Evolutionary conservation across 1,140 invertebrate genomes (phyloP).

Genomic region (Tribolium madens): DNA sequence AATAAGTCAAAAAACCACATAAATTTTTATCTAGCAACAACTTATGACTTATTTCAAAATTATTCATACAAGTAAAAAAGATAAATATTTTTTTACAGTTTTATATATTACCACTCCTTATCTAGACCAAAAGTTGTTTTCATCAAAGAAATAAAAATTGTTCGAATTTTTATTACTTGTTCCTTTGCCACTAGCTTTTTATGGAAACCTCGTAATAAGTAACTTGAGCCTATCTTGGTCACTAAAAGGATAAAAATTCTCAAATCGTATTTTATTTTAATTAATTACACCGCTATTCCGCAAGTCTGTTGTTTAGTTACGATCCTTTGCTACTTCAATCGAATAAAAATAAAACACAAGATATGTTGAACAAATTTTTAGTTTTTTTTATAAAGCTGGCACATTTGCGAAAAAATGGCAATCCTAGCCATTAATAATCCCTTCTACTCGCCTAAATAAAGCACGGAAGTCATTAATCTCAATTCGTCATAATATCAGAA

Average conservation of each 20-base stretch:
- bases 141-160: constrained; percentile 1
- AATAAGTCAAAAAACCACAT: neutral
- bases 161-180: constrained; percentile 12
- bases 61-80: neutral
- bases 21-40: neutral
- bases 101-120: neutral
- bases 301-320: neutral
- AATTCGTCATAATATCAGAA: constrained; percentile 43
- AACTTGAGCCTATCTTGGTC: neutral
- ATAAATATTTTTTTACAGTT: neutral
- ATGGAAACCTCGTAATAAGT: neutral
- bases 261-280: neutral
- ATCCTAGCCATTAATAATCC: neutral
- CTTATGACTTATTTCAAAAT: neutral
- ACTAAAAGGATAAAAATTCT: neutral
- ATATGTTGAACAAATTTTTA: no score
- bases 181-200: neutral
- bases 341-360: neutral
- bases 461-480: constrained; percentile 45
- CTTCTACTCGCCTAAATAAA: constrained; percentile 5
- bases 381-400: neutral
- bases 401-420: neutral
- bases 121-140: neutral
- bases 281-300: neutral
- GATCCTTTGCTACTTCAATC: neutral